Evolutionary conservation across 2,113 vertebrate genomes (phyloP), one percentile per base, ranked within the genome.

Genomic region (Puntigrus tetrazona): DNA sequence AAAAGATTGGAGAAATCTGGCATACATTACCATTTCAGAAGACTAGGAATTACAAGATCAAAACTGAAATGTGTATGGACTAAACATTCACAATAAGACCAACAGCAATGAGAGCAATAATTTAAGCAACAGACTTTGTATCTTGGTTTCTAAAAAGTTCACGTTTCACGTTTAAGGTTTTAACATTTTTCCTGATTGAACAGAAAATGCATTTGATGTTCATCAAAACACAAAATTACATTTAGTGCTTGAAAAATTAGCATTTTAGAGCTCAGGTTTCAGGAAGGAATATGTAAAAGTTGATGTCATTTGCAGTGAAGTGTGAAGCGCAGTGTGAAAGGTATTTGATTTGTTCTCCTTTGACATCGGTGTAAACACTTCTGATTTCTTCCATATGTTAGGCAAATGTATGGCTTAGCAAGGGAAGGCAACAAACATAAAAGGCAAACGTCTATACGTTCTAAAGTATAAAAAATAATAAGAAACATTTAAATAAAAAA

Each of bases 361-460:
- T 43, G n/a, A n/a, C 55, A 27, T 79, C 38, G 9, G 41, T 52
- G 63, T 81, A 81, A 81, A 81, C 79, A 81, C 29, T 69, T 77
- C 47, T 81, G 79, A 81, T 69, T 81, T 69, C 63, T 52, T 18
- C 29, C 29, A 36, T 78, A 78, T 69, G 61, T 43, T 36, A 55
- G 5, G 47, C 14, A 50, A 81, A 81, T 18, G 7, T 69, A 65
- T 47, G n/a, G 25, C n/a, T 80, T 47, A 31, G 41, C 2, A n/a
- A 47, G 22, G 9, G 27, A 41, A 81, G 36, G 38, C 36, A 63
- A 67, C 25, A 67, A 31, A 47, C 20, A 67, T 34, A 38, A 65
- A 47, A n/a, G 7, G 13, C 78, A 67, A 80, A 25, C n/a, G n/a
- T n/a, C n/a, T n/a, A n/a, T n/a, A n/a, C n/a, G n/a, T n/a, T n/a